Percentiles rank a stretch among this genome's conserved stretches.
Conservation (phyloP, 2,113 vertebrate species). For the Dipodomys spectabilis region DNA sequence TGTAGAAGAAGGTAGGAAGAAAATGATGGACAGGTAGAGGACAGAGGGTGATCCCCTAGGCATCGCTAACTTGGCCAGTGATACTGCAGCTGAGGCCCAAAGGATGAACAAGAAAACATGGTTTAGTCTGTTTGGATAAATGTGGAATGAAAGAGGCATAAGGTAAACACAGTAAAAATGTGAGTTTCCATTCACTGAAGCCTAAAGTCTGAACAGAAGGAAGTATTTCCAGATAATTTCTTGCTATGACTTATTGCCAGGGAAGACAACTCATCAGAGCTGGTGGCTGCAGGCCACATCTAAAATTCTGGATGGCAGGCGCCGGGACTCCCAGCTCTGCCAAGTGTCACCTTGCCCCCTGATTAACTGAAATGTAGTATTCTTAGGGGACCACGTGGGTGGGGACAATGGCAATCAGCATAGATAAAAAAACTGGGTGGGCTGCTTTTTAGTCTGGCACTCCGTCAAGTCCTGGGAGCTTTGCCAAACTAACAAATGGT, state of each 20-base stretch:
- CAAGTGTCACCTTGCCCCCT: background rate
- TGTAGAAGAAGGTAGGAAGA: background rate
- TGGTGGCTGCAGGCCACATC: background rate
- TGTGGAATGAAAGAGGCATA: background rate
- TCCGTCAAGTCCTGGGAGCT: background rate
- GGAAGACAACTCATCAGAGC: background rate
- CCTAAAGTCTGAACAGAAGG: background rate
- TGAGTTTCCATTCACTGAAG: background rate
- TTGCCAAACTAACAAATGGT: background rate
- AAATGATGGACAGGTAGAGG: background rate
- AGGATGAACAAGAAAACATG: background rate
- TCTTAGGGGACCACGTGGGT: rapidly evolving
- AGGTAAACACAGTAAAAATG: background rate
- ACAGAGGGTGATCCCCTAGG: background rate
- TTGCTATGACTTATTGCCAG: background rate
- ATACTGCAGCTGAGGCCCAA: background rate
- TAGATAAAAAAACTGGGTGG: background rate
- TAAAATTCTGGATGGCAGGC: background rate
- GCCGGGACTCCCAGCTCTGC: background rate
- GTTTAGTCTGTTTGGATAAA: background rate
- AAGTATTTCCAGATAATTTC: slow-evolving; percentile 6
- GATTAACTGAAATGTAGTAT: background rate
- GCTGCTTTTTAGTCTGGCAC: background rate
- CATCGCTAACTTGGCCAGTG: background rate
- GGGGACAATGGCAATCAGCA: background rate